Percentiles rank a stretch among this genome's conserved stretches.
phyloP scores from a whole-genome alignment of 2,113 vertebrate species.

The Ctenodactylus gundi region DNA sequence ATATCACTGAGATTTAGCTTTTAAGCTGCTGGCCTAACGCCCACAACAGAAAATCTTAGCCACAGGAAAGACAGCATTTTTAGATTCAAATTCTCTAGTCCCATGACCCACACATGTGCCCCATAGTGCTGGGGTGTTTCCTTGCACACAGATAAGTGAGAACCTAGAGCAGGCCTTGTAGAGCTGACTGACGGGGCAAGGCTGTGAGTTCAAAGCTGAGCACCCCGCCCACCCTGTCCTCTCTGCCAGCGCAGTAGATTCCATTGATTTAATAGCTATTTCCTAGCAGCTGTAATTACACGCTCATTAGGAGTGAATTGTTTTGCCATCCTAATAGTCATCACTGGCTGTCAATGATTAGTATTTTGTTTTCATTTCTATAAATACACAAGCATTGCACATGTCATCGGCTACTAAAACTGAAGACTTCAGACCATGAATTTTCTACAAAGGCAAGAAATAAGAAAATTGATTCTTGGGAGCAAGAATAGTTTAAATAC shows the following conservation, averaged over 20 bases:
- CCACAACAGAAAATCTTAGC: not conserved
- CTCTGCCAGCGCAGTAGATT: not conserved
- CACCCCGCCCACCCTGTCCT: constrained; percentile 7
- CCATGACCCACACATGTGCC: not conserved
- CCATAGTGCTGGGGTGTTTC: not conserved
- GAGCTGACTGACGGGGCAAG: not conserved
- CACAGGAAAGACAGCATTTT: not conserved
- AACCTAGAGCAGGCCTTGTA: not conserved
- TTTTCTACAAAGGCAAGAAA: not conserved
- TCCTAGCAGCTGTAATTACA: constrained; percentile 55
- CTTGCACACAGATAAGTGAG: not conserved
- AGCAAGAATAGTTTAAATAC: not conserved
- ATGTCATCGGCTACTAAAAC: constrained; percentile 44
- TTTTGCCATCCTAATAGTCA: constrained; percentile 42
- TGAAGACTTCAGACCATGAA: not conserved
- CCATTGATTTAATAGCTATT: constrained; percentile 48
- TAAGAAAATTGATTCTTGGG: not conserved
- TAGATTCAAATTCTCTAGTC: not conserved
- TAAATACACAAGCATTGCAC: constrained; percentile 37
- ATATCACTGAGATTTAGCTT: not conserved
- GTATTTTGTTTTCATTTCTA: constrained; percentile 56
- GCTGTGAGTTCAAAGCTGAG: not conserved
- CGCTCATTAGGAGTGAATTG: constrained; percentile 49
- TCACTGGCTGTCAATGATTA: constrained; percentile 33
- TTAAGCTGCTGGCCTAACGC: not conserved